Percentiles rank a stretch among this genome's conserved stretches.
Conservation (phyloP, 2,113 vertebrate species). For the Ramphastos sulfuratus region DNA sequence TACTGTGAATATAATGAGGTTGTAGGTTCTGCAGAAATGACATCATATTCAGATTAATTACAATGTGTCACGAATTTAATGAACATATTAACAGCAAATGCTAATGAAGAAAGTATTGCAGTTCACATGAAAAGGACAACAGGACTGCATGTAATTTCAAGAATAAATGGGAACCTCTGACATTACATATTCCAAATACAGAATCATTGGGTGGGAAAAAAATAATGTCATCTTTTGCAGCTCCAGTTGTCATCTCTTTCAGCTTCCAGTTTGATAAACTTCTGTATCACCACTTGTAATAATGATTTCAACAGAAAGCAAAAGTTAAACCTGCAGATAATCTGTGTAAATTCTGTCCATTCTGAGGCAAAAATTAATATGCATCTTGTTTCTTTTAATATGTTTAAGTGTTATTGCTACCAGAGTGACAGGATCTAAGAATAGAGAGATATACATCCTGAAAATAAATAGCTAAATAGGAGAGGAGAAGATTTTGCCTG, state of each 20-base stretch:
- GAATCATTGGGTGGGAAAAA: background rate
- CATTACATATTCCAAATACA: background rate
- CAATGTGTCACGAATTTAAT: constrained; percentile 55
- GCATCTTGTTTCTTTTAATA: background rate
- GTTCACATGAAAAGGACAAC: background rate
- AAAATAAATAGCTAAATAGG: background rate
- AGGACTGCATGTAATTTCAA: background rate
- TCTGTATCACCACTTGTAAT: background rate
- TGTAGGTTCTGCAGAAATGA: constrained; percentile 60
- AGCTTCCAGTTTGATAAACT: background rate
- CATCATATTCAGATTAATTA: constrained; percentile 61
- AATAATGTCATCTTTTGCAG: background rate
- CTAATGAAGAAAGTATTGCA: constrained; percentile 34
- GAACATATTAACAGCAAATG: constrained; percentile 44
- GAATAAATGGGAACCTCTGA: background rate
- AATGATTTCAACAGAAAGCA: background rate
- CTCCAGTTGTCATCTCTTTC: background rate
- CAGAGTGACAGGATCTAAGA: background rate
- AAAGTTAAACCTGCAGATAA: background rate
- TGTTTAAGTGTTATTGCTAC: background rate
- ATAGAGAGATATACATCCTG: background rate
- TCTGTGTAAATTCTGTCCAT: background rate
- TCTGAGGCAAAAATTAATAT: background rate
- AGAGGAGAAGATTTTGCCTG: background rate
- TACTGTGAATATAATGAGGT: constrained; percentile 62